These are phyloP conservation scores for Anhinga rufa DNA, from an alignment of 2,113 vertebrate genomes.

Conservation along the genomic window DNA sequence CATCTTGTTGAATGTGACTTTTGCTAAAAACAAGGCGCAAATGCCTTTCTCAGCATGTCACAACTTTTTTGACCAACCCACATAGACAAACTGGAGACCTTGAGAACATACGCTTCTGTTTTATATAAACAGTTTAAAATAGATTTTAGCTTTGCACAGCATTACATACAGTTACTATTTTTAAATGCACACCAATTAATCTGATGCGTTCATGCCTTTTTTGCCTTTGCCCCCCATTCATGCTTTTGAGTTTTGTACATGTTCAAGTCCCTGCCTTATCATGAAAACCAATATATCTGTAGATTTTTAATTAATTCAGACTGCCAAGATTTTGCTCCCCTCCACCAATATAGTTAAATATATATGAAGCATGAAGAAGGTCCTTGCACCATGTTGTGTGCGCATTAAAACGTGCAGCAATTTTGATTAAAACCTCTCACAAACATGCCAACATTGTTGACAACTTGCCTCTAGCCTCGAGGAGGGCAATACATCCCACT, in stretches of 20 bases:
- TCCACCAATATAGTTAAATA: background rate
- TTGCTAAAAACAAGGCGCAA: background rate
- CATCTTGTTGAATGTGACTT: background rate
- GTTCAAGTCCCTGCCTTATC: background rate
- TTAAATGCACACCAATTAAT: background rate
- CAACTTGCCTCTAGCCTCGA: background rate
- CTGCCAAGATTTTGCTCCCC: background rate
- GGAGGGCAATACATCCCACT: background rate
- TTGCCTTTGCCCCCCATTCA: background rate
- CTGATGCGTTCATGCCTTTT: background rate
- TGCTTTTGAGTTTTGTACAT: background rate
- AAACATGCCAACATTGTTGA: background rate
- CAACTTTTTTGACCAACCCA: slow-evolving; percentile 48
- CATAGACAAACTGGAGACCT: slow-evolving; percentile 38
- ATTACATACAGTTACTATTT: background rate
- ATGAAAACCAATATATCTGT: background rate
- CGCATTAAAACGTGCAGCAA: background rate
- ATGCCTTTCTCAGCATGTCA: slow-evolving; percentile 45
- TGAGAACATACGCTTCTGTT: background rate
- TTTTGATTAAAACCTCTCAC: background rate
- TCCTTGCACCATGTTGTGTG: background rate
- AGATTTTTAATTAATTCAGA: background rate
- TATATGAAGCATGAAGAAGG: background rate
- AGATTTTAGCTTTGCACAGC: slow-evolving; percentile 30
- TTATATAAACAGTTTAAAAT: slow-evolving; percentile 37